phyloP scores from a whole-genome alignment of 2,797 vertebrate genomes.

The Phoeniculus purpureus region DNA sequence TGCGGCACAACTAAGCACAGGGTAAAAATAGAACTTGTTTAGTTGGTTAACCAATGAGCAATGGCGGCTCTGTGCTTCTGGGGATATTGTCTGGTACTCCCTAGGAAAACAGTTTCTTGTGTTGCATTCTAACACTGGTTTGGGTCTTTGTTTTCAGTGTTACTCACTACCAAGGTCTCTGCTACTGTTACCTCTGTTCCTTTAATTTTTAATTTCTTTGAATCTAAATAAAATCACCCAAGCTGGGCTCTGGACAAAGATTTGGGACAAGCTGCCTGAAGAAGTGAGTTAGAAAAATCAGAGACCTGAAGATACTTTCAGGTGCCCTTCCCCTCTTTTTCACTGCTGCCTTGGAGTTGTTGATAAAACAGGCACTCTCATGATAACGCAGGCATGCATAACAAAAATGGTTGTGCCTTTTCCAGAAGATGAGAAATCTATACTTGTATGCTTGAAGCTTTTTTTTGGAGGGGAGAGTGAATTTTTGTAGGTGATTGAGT shows the following conservation, averaged over 20 bases:
- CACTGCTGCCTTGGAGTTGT: background rate
- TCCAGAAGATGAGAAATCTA: background rate
- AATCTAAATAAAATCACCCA: background rate
- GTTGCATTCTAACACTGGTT: background rate
- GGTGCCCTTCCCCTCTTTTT: background rate
- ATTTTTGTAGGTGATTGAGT: background rate
- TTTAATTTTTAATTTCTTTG: background rate
- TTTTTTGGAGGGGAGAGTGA: background rate
- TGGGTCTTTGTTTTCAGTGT: background rate
- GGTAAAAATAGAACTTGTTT: background rate
- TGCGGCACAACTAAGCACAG: background rate
- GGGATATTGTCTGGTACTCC: background rate
- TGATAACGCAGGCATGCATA: background rate
- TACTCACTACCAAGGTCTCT: background rate
- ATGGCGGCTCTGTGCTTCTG: background rate
- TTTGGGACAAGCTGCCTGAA: background rate
- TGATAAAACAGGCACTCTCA: background rate
- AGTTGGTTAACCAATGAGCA: background rate
- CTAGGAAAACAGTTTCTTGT: background rate
- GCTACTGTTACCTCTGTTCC: background rate
- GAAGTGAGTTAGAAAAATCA: background rate
- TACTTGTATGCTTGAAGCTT: background rate
- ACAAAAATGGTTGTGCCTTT: background rate
- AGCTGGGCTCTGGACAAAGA: fast-evolving
- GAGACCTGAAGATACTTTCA: fast-evolving